Evolutionary conservation across 2,888 invertebrate genomes (phyloP), one percentile per base, ranked within the genome.

Genomic region (Acleris laterana): DNA sequence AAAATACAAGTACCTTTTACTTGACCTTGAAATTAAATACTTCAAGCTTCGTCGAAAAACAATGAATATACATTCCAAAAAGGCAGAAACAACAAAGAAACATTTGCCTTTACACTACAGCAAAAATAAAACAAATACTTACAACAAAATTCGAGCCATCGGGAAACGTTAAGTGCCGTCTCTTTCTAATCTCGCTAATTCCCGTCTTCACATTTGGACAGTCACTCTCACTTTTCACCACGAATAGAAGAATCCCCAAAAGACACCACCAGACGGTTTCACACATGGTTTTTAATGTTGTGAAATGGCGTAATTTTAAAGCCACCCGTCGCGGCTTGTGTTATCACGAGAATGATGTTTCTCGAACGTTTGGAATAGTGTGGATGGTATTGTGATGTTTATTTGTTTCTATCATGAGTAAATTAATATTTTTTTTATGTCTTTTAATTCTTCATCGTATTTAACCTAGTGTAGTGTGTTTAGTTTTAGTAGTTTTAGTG

Each of bases 161-260:
- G 3, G 90, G 90, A 72, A 91, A 93, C 1, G 82, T 82, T 63
- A 93, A 67, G 75, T 88, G 83, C 42, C 93, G 78, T 25, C 84
- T 77, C 65, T 87, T 91, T 44, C 93, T 81, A 20, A 87, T 71
- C 0, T 74, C 71, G 19, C 73, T 74, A 5, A 89, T 66, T 9
- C 82, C 70, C 3, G 81, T 80, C 68, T 83, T 92, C 20, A 84
- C 80, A 79, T 89, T 93, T 0, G 85, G 84, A 74, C 92, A 93
- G 6, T 79, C 74, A 62, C 74, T 75, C 52, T 74, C 75, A 65
- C 71, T 74, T 53, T 76, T 67, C 9, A 77, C 53, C 11, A 79
- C 52, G 19, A 20, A 74, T 7, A 69, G 13, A 5, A 51, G 22
- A n/a, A 66, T 48, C 16, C 57, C 11, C 16, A 55, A 16, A n/a